Conservation (phyloP, 2,888 invertebrate genomes). For the Tinea trinotella region DNA sequence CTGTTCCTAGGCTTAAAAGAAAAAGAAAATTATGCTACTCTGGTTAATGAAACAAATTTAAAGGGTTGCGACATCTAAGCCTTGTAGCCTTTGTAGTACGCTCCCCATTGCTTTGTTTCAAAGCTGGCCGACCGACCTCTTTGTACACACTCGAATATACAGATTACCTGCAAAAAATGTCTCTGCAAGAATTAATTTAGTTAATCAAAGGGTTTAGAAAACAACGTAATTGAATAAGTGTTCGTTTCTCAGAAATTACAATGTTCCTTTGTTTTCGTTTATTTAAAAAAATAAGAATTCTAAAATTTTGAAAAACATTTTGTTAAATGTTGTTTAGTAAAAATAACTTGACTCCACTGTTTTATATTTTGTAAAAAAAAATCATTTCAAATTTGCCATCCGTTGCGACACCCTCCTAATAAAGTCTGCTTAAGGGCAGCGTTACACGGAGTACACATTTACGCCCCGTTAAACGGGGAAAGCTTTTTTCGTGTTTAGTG, state of each 20-base stretch:
- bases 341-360: constrained; percentile 55
- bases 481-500: constrained; percentile 73
- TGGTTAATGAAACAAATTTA: constrained; percentile 68
- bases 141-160: constrained; percentile 56
- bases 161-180: constrained; percentile 35
- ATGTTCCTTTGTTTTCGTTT: neutral
- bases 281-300: neutral
- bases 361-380: constrained; percentile 54
- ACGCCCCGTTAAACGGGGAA: constrained; percentile 70
- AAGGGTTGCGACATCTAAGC: constrained; percentile 61
- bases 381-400: constrained; percentile 64
- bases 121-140: constrained; percentile 45
- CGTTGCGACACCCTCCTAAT: constrained; percentile 60
- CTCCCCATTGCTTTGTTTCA: constrained; percentile 45
- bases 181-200: constrained; percentile 5
- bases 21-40: constrained; percentile 55
- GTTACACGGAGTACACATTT: constrained; percentile 70
- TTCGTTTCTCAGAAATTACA: neutral
- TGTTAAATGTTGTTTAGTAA: constrained; percentile 30
- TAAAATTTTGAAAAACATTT: constrained; percentile 24
- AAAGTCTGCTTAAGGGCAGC: constrained; percentile 70
- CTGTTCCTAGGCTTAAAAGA: constrained; percentile 34
- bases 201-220: neutral
- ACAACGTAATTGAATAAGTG: constrained; percentile 10
- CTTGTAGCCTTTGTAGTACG: constrained; percentile 64